Conservation (phyloP, 2,113 vertebrate genomes). For the Melanerpes aurifrons region DNA sequence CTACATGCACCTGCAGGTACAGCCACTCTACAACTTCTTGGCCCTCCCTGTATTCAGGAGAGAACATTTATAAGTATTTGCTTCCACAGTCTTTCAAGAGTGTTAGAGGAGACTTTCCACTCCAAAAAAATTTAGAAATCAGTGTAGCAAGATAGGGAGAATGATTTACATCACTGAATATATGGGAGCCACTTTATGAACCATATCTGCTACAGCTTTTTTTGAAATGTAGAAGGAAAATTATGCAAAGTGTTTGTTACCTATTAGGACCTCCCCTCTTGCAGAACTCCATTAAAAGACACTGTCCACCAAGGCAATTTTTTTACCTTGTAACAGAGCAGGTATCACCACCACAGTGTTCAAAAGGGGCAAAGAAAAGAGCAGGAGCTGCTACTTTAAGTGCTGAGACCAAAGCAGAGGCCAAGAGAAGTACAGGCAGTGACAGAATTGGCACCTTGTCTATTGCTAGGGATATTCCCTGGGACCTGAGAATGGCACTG, state of each 20-base stretch:
- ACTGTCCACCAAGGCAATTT: background rate
- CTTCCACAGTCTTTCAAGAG: background rate
- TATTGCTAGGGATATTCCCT: background rate
- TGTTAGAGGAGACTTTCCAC: background rate
- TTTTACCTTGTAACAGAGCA: background rate
- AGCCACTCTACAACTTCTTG: background rate
- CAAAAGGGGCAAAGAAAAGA: background rate
- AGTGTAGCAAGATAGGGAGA: background rate
- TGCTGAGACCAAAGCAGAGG: background rate
- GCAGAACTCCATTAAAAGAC: background rate
- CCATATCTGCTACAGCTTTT: background rate
- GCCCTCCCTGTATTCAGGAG: background rate
- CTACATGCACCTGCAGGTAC: background rate
- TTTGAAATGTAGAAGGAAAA: background rate
- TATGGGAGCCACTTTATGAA: background rate
- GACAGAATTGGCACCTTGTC: background rate
- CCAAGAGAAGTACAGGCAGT: background rate
- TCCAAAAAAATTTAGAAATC: background rate
- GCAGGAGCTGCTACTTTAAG: background rate
- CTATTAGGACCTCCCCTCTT: background rate
- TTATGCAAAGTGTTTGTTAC: background rate
- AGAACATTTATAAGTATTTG: background rate
- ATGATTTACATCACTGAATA: background rate
- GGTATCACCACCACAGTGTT: background rate
- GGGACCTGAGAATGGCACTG: background rate